Evolutionary conservation across 35 echinoderm and acorn worm species (phyloP).

Genomic region (Ophiothrix spiculata): DNA sequence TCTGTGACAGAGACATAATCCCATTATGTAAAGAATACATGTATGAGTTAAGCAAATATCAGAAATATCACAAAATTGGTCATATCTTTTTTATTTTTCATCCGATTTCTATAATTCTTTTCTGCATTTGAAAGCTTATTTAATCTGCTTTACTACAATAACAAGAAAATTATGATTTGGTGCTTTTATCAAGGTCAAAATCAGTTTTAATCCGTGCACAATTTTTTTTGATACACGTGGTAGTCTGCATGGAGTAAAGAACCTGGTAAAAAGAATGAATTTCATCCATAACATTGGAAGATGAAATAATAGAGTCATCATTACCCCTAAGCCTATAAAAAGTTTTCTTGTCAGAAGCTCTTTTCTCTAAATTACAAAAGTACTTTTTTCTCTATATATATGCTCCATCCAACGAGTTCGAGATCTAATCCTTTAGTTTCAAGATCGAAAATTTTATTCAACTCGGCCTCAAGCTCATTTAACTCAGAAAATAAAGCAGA

Average conservation of each 20-base stretch:
- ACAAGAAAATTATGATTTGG: too few relatives aligned
- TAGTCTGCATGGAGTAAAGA: not conserved
- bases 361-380: constrained; percentile 1
- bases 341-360: not conserved
- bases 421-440: not conserved
- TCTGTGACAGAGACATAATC: constrained; percentile 7
- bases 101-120: not conserved
- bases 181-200: not conserved
- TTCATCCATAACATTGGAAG: not conserved
- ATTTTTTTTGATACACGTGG: not conserved
- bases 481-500: not conserved
- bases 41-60: constrained; percentile 5
- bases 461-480: too few relatives aligned
- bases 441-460: not conserved
- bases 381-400: not conserved
- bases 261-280: not conserved
- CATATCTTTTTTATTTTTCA: too few relatives aligned
- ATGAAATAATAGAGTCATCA: not conserved
- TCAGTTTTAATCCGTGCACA: not conserved
- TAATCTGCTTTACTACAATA: not conserved
- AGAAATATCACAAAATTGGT: constrained; percentile 14
- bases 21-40: too few relatives aligned
- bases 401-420: not conserved
- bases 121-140: not conserved
- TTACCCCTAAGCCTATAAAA: constrained; percentile 6